Evolutionary conservation across 2,797 vertebrate genomes (phyloP).

Genomic region (Brotula barbata): DNA sequence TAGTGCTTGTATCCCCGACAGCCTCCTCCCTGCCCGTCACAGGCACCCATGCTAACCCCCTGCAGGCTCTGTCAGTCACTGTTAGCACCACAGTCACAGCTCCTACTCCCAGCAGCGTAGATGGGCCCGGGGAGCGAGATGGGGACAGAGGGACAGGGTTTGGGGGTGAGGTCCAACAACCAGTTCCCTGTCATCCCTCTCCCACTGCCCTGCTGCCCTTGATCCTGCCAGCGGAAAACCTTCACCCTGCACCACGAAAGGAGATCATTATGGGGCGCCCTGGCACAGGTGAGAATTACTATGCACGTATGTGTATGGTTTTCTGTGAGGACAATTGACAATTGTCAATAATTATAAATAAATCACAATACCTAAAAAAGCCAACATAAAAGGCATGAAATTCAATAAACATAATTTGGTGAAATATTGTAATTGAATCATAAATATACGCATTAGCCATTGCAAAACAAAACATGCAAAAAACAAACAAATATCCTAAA

Average conservation of each 20-base stretch:
- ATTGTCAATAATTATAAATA: not conserved
- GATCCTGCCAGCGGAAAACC: slow-evolving; percentile 87
- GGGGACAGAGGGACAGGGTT: slow-evolving; percentile 69
- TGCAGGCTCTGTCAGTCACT: slow-evolving; percentile 76
- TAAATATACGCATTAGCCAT: not conserved
- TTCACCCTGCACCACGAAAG: slow-evolving; percentile 89
- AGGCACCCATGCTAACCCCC: slow-evolving; percentile 54
- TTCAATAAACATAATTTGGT: too few species aligned
- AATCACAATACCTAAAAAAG: too few species aligned
- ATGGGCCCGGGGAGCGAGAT: slow-evolving; percentile 57
- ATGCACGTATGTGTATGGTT: slow-evolving; percentile 19
- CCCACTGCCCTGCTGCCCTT: slow-evolving; percentile 90
- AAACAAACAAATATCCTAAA: not conserved
- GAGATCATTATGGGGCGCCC: slow-evolving; percentile 94
- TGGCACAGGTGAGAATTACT: slow-evolving; percentile 86
- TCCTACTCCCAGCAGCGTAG: slow-evolving; percentile 57
- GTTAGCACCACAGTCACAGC: slow-evolving; percentile 70
- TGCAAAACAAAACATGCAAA: not conserved
- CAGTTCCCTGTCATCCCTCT: slow-evolving; percentile 90
- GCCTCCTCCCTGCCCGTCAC: slow-evolving; percentile 70
- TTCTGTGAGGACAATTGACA: slow-evolving; percentile 6
- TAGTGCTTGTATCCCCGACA: slow-evolving; percentile 79
- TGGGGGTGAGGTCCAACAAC: slow-evolving; percentile 84
- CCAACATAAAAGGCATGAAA: too few species aligned
- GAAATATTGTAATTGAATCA: not conserved